Evolutionary conservation across 1,140 invertebrate species (phyloP), one percentile per base, ranked within the genome.

Genomic region (Drosophila subobscura): DNA sequence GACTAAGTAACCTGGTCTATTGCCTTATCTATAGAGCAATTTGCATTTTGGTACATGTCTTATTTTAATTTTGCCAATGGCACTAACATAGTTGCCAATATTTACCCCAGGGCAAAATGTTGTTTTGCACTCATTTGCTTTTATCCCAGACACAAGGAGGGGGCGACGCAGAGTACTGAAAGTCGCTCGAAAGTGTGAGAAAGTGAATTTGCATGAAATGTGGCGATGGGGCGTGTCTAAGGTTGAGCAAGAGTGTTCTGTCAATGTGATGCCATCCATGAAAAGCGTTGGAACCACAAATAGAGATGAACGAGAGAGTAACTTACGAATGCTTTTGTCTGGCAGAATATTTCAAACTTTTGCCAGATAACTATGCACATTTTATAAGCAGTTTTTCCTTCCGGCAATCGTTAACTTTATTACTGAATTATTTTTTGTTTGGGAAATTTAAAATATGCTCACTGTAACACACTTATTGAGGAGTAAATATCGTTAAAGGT

Each of bases 121-220:
- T 61, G 27, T 61, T 72, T 72, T 50, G 70, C 70, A 72, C 72
- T 72, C 41, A 72, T 61, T 72, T 72, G 49, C 56, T 60, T 72
- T 72, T 50, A 60, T 53, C 68, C 49, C 42, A 33, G 41, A 3
- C 47, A 14, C 33, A 33, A 5, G 52, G 25, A 40, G 5, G 22
- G 5, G 42, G 1, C 12, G 29, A 20, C n/a, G 50, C 22, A 4
- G 22, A 3, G n/a, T 3, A 7, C 8, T 12, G 33, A 37, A 37
- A 37, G 3, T 37, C 33, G 8, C 2, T 37, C 10, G 10, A 2
- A 23, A 8, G 57, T 68, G 63, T 40, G 41, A 23, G 25, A 27
- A 41, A 55, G 50, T 41, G 50, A 55, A 68, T 68, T 68, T 68
- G 50, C 66, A 68, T 68, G 50, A 68, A 68, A 49, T 33, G 33